Conservation (phyloP, 1,140 invertebrate species). For the Pseudomyrmex flavicornis region DNA sequence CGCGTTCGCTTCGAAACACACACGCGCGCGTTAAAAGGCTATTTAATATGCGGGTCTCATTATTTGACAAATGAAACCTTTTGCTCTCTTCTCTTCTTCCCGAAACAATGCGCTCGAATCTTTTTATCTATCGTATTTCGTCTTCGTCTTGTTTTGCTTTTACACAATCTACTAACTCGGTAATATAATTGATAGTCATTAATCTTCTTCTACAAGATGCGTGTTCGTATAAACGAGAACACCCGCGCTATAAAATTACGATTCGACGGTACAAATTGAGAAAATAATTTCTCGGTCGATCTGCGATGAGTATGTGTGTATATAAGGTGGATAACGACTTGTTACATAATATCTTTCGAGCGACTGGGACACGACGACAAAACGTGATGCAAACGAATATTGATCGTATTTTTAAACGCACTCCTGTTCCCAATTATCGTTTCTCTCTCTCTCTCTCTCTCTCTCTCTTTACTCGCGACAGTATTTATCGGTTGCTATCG, state of each 20-base stretch:
- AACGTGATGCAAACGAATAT: neutral
- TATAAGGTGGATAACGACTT: conserved; percentile 9
- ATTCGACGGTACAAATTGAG: neutral
- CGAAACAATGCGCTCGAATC: conserved; percentile 26
- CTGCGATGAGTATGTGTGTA: neutral
- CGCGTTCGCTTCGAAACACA: conserved; percentile 8
- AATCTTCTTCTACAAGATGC: conserved; percentile 23
- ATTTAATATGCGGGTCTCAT: conserved; percentile 45
- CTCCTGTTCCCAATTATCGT: neutral
- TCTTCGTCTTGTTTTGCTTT: conserved; percentile 1
- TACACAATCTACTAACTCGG: neutral
- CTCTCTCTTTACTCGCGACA: neutral
- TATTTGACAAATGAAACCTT: conserved; percentile 41
- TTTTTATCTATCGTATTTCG: no score
- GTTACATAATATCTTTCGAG: neutral
- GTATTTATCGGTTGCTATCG: conserved; percentile 3
- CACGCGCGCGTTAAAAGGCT: conserved; percentile 30
- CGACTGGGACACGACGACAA: neutral
- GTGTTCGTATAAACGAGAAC: conserved; percentile 4
- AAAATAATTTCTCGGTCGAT: neutral
- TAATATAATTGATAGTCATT: conserved; percentile 13
- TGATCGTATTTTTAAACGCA: conserved; percentile 25
- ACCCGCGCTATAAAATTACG: neutral
- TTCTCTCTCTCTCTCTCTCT: neutral
- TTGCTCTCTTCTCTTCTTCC: conserved; percentile 7